These are phyloP conservation scores for Tholera decimalis DNA, from an alignment of 2,888 invertebrate species.

Conservation along the genomic window DNA sequence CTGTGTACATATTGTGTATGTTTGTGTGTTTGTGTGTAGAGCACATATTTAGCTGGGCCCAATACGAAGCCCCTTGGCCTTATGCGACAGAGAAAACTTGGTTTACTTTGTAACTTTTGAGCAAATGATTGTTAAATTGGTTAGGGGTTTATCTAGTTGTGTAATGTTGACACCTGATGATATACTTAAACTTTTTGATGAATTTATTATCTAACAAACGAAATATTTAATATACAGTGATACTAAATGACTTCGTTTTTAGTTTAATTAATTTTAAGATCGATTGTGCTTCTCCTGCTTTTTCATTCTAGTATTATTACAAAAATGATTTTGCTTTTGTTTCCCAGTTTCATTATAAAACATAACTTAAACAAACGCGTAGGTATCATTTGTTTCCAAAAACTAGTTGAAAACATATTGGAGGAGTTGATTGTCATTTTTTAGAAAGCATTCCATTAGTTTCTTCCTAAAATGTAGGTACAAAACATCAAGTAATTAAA, in stretches of 20 bases:
- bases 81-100: constrained; percentile 60
- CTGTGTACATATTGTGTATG: constrained; percentile 82
- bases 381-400: too few relatives aligned
- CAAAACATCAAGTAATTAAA: constrained; percentile 44
- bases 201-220: not conserved
- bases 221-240: too few relatives aligned
- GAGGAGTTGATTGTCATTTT: not conserved
- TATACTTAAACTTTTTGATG: not conserved
- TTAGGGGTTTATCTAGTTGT: constrained; percentile 3
- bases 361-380: too few relatives aligned
- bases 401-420: not conserved
- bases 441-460: not conserved
- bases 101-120: constrained; percentile 59
- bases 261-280: too few relatives aligned
- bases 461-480: not conserved
- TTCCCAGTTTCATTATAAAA: not conserved
- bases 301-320: not conserved
- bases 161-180: constrained; percentile 9
- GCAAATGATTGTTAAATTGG: constrained; percentile 48
- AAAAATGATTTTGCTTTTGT: not conserved
- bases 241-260: too few relatives aligned
- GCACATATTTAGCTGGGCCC: constrained; percentile 86
- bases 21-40: constrained; percentile 77
- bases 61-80: constrained; percentile 79
- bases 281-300: not conserved